Conservation (phyloP, 1,140 invertebrate species). For the Panagrolaimus sp. region DNA sequence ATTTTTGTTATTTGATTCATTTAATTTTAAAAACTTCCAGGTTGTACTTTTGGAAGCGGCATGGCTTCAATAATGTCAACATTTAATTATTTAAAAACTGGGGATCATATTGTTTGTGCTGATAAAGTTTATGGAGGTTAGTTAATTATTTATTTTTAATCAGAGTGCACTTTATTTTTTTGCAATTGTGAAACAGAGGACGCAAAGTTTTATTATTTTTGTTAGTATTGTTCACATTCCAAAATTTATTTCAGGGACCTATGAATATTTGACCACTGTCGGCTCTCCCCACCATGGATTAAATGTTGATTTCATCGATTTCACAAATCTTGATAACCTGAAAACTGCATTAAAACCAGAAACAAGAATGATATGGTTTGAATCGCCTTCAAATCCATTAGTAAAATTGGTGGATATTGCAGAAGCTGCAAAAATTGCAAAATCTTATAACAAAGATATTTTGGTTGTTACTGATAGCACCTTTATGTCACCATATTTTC, state of each 20-base stretch:
- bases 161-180: no score
- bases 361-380: conserved; percentile 91
- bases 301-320: conserved; percentile 69
- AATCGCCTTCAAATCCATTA: conserved; percentile 91
- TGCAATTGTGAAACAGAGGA: no score
- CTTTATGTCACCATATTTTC: conserved; percentile 80
- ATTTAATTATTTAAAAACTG: conserved; percentile 70
- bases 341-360: conserved; percentile 71
- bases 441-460: conserved; percentile 66
- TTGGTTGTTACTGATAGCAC: conserved; percentile 91
- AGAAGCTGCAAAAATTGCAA: conserved; percentile 68
- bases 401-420: conserved; percentile 84
- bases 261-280: conserved; percentile 65
- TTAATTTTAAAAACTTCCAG: conserved; percentile 56
- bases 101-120: conserved; percentile 83
- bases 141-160: no score
- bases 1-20: conserved; percentile 6
- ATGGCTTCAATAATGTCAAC: conserved; percentile 76
- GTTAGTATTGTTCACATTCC: no score
- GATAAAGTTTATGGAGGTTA: conserved; percentile 76
- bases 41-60: conserved; percentile 79
- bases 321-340: conserved; percentile 69
- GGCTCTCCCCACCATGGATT: conserved; percentile 33
- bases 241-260: conserved; percentile 66
- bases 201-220: no score